These are phyloP conservation scores for human (Homo sapiens) DNA, from an alignment of 2,113 vertebrate species.

Conservation along the genomic window GRCh38 chr4:110453501-110454000, in stretches of 20 bases:
- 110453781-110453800: background rate
- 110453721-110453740: background rate
- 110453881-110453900: background rate
- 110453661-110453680: background rate
- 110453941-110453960: background rate
- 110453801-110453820: background rate
- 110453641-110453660: background rate
- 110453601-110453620: background rate
- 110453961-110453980: background rate
- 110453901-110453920: background rate
- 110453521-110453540: background rate
- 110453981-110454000: slow-evolving; percentile 2
- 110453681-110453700: background rate
- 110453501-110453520: background rate
- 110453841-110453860: background rate
- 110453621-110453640: background rate
- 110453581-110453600: background rate
- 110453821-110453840: background rate
- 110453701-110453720: background rate
- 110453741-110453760: background rate
- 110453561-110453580: background rate
- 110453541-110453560: background rate
- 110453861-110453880: background rate
- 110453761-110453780: background rate
- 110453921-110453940: background rate